phyloP scores from a whole-genome alignment of 2,797 vertebrate species.

The Odontamblyopus lacepedii region DNA sequence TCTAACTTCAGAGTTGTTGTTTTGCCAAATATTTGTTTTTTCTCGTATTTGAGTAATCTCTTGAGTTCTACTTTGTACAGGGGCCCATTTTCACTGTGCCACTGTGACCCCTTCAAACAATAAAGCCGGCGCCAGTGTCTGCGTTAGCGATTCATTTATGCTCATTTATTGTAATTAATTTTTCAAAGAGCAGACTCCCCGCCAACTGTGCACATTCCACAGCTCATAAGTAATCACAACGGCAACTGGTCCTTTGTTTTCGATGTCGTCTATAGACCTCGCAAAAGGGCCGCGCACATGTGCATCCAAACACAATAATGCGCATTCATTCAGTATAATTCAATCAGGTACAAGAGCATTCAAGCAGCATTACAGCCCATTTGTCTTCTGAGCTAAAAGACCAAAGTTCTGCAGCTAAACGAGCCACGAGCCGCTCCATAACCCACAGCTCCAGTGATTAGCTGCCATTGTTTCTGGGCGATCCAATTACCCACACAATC shows the following conservation, averaged over 20 bases:
- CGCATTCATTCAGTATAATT: background rate
- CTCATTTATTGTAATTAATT: background rate
- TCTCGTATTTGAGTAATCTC: no score
- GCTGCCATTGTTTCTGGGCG: conserved; percentile 1
- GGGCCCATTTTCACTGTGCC: no score
- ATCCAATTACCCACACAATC: conserved; percentile 12
- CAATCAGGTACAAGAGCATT: background rate
- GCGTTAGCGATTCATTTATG: background rate
- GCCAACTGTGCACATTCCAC: background rate
- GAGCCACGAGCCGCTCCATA: background rate
- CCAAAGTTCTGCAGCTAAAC: background rate
- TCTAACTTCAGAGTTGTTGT: no score
- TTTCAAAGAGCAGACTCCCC: background rate
- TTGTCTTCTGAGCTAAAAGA: background rate
- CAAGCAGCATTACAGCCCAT: background rate
- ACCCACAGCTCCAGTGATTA: background rate
- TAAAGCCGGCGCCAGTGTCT: background rate
- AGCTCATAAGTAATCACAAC: background rate
- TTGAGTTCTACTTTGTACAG: no score
- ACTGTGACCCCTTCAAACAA: no score
- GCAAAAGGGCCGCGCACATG: background rate
- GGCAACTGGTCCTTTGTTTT: background rate
- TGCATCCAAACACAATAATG: background rate
- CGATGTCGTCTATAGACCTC: background rate
- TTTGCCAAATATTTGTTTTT: no score